Base-by-base conservation (phyloP, 2,888 invertebrate genomes). In the Teleiodes luculella region DNA sequence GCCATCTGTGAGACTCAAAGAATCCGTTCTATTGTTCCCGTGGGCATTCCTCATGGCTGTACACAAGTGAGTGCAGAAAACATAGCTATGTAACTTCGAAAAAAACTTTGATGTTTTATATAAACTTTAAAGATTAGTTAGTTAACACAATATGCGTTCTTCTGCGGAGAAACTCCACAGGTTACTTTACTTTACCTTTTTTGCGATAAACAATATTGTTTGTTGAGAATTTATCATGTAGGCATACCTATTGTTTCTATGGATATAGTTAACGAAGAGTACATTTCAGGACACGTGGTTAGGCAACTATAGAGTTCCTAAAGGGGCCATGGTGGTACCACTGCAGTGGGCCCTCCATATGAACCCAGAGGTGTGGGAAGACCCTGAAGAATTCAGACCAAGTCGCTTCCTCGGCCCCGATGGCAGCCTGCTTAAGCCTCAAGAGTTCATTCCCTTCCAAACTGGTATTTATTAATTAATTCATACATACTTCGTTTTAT, bases 21-120 rank as follows among this genome's bases (percentile, higher is more conserved):
- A 50, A 92, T 96, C 37, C 90, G 96, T 24, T 93, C 95, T 0
- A 94, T 95, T 3, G 94, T 95, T 0, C 96, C 97, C 0, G 83
- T 95, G 30, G 97, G 97, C 3, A 94, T 97, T 63, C 96, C 97
- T 6, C 97, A 97, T 74, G 96, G 96, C 37, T 92, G 94, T 60
- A 52, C 81, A 8, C 74, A 86, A 70, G 89, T 88, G 69, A 55
- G 65, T 39, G 8, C 16, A 39, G 18, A 8, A 8, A 0, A 20
- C 4, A 18, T 3, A 41, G 16, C 18, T 18, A 39, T 14, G 39
- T n/a, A n/a, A n/a, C n/a, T n/a, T n/a, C n/a, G n/a, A n/a, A n/a
- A n/a, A n/a, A n/a, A n/a, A n/a, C n/a, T n/a, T n/a, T n/a, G n/a
- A n/a, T n/a, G n/a, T n/a, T n/a, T n/a, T n/a, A n/a, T n/a, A n/a